Evolutionary conservation across 2,113 vertebrate genomes (phyloP).

Genomic region (Macquaria ambigua): DNA sequence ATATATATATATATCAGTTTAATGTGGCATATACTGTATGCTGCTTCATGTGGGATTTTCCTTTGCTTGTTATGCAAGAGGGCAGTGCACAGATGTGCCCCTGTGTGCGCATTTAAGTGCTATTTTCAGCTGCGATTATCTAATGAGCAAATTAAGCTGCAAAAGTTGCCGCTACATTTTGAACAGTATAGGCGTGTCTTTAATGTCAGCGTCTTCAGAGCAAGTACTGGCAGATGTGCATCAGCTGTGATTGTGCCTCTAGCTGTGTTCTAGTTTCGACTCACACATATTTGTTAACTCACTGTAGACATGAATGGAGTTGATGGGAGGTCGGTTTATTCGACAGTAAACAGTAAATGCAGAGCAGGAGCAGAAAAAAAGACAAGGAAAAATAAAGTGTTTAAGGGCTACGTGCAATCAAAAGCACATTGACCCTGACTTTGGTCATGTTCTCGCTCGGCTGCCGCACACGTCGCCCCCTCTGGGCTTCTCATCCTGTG

Average conservation of each 20-base stretch:
- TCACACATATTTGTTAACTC: slow-evolving; percentile 40
- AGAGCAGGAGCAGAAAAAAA: background rate
- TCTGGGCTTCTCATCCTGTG: slow-evolving; percentile 13
- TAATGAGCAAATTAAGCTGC: slow-evolving; percentile 61
- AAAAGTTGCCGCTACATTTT: slow-evolving; percentile 21
- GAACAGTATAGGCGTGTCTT: background rate
- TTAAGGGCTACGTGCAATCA: slow-evolving; percentile 1
- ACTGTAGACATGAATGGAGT: slow-evolving; percentile 11
- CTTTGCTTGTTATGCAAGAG: slow-evolving; percentile 49
- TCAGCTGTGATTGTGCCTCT: slow-evolving; percentile 36
- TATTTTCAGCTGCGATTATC: slow-evolving; percentile 52
- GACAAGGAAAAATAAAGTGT: background rate
- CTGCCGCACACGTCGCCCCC: background rate
- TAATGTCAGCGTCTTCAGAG: slow-evolving; percentile 25
- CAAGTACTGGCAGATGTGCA: slow-evolving; percentile 38
- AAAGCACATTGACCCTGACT: slow-evolving; percentile 47
- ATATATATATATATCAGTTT: background rate
- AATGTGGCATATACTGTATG: slow-evolving; percentile 19
- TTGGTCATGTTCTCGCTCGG: slow-evolving; percentile 24
- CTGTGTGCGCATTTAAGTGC: slow-evolving; percentile 28
- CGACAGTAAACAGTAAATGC: background rate
- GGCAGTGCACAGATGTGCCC: slow-evolving; percentile 36
- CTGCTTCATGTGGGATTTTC: slow-evolving; percentile 39
- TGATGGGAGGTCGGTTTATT: slow-evolving; percentile 4
- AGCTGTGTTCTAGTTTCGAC: slow-evolving; percentile 55